A percentile compares a stretch with the other conserved stretches of the same genome.
Conservation (phyloP, 2,888 invertebrate genomes). For the Andrena flavipes region DNA sequence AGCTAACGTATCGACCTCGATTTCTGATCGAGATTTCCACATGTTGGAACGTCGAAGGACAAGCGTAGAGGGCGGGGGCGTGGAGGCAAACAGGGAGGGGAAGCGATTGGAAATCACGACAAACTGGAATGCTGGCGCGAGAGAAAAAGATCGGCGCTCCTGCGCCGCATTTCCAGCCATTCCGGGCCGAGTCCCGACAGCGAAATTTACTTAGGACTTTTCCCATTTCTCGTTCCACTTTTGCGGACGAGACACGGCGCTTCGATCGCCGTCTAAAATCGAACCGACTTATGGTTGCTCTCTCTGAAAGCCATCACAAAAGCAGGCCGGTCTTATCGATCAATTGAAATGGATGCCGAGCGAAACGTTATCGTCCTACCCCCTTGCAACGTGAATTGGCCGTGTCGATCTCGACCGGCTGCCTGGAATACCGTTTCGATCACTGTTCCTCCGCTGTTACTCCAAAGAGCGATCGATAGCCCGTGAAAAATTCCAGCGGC, state of each 20-base stretch:
- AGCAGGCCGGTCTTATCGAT: constrained; percentile 27
- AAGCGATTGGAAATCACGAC: constrained; percentile 56
- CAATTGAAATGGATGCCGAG: constrained; percentile 21
- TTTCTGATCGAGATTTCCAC: no score
- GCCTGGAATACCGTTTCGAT: constrained; percentile 14
- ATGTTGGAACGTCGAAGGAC: no score
- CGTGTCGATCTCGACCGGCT: not conserved
- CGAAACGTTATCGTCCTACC: constrained; percentile 26
- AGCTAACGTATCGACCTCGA: not conserved
- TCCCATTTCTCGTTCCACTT: constrained; percentile 35
- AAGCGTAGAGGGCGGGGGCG: no score
- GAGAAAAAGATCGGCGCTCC: constrained; percentile 37
- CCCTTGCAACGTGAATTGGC: constrained; percentile 11
- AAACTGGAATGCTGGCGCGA: constrained; percentile 21
- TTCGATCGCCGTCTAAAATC: constrained; percentile 36
- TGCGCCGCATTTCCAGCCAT: constrained; percentile 51
- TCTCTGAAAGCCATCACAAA: not conserved
- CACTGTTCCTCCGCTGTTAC: constrained; percentile 6
- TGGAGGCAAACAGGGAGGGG: not conserved
- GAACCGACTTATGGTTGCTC: constrained; percentile 16
- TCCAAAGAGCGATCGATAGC: constrained; percentile 3
- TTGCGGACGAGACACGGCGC: constrained; percentile 16
- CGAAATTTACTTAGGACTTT: constrained; percentile 69
- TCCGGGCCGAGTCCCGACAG: constrained; percentile 53
- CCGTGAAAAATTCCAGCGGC: not conserved